Percentiles rank a stretch among this genome's conserved stretches.
Evolutionary conservation across 2,113 vertebrate genomes (phyloP).

Genomic region (Osmerus eperlanus): DNA sequence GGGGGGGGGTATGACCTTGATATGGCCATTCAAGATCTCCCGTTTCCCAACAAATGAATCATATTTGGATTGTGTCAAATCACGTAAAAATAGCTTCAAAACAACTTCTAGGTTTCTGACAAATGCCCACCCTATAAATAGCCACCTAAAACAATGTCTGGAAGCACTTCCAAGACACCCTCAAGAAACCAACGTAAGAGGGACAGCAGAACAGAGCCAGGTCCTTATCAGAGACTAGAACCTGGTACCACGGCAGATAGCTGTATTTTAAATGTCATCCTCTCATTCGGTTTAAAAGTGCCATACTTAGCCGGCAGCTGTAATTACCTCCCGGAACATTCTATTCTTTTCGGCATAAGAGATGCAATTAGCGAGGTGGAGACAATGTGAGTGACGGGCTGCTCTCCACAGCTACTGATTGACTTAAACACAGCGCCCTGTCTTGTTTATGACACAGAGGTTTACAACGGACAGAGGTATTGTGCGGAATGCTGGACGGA

Average conservation of each 20-base stretch:
- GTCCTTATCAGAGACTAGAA: too few species aligned
- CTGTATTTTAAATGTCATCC: conserved; percentile 25
- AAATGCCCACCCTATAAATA: too few species aligned
- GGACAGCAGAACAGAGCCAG: background rate
- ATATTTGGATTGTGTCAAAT: too few species aligned
- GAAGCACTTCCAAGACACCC: too few species aligned
- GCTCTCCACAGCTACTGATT: conserved; percentile 17
- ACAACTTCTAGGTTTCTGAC: too few species aligned
- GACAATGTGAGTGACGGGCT: conserved; percentile 28
- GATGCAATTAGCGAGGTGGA: conserved; percentile 30
- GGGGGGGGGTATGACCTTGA: too few species aligned
- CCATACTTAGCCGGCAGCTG: conserved; percentile 40
- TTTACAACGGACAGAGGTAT: too few species aligned
- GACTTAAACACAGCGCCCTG: background rate
- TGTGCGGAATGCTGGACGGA: background rate
- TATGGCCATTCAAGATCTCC: too few species aligned
- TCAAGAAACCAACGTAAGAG: background rate
- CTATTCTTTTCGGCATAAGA: conserved; percentile 17
- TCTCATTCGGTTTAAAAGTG: conserved; percentile 23
- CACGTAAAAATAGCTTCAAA: too few species aligned
- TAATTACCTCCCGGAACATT: conserved; percentile 12
- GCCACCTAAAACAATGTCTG: too few species aligned
- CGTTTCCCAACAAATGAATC: too few species aligned
- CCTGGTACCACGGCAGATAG: conserved; percentile 1
- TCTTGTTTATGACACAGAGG: conserved; percentile 14